A percentile compares a stretch with the other conserved stretches of the same genome.
Conservation (phyloP, 1,140 invertebrate genomes). For the Drosophila varians region DNA sequence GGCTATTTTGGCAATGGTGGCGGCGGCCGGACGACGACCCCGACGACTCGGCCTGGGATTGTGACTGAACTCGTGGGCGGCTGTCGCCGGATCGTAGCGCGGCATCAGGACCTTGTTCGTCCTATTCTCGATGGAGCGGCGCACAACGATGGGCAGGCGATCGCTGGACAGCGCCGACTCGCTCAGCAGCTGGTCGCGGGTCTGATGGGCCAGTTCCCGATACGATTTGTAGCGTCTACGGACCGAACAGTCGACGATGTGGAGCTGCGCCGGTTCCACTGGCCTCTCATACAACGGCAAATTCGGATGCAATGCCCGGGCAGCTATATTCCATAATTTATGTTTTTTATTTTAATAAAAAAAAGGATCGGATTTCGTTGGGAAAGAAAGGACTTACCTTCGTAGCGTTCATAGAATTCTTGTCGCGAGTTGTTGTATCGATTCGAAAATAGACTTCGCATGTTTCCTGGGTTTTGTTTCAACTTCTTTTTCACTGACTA, state of each 20-base stretch:
- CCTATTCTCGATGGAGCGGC: slow-evolving; percentile 7
- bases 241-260: neutral
- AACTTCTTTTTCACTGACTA: neutral
- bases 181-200: slow-evolving; percentile 4
- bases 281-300: slow-evolving; percentile 16
- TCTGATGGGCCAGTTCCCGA: neutral
- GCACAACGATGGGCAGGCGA: slow-evolving; percentile 11
- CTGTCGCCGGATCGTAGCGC: slow-evolving; percentile 1
- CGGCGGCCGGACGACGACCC: slow-evolving; percentile 13
- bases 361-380: neutral
- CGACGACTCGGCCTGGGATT: neutral
- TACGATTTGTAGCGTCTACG: neutral
- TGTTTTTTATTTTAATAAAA: neutral
- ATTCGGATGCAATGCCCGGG: slow-evolving; percentile 6
- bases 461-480: neutral
- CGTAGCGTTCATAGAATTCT: slow-evolving; percentile 30
- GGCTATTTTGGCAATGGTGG: slow-evolving; percentile 6
- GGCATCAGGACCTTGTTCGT: neutral
- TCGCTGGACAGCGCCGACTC: slow-evolving; percentile 19
- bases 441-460: slow-evolving; percentile 38
- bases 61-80: slow-evolving; percentile 31
- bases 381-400: slow-evolving; percentile 12
- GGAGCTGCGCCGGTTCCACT: neutral
- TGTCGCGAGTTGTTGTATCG: slow-evolving; percentile 22
- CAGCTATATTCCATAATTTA: slow-evolving; percentile 1